Evolutionary conservation across 1,140 invertebrate genomes (phyloP), one percentile per base, ranked within the genome.

Genomic region (Asobara japonica): DNA sequence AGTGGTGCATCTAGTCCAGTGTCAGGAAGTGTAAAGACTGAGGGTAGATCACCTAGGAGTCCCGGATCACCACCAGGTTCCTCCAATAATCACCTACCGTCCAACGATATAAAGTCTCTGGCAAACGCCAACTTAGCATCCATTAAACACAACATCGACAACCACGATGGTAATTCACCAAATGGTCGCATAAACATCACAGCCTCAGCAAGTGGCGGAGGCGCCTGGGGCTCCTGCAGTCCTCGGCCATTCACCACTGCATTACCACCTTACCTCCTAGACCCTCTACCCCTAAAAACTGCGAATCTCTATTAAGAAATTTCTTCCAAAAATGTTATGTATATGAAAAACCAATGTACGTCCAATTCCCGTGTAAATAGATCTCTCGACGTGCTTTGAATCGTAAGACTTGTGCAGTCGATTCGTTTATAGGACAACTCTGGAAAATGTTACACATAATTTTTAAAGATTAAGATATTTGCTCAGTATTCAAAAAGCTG

Each of bases 211-310:
- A 61, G 67, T 69, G 62, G 62, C 3, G 70, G 71, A 10, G 81
- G 27, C 31, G 78, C 36, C 5, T 87, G 86, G 86, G 85, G 85
- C n/a, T 86, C 85, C 4, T 87, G 86, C 75, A 88, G 86, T 71
- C 85, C 86, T 1, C 79, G 86, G 76, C 85, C 85, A 27, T 88
- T 88, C 68, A 83, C 86, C 10, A 79, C 85, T 7, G 81, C 83
- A 11, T 51, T 88, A 68, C 84, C 86, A 27, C 84, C 85, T 11
- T 88, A 88, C 56, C 72, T 88, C 13, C 76, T 88, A 6, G 86
- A 88, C 70, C 86, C 86, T n/a, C 64, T 88, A 66, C 86, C 86
- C 0, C 77, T 88, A n/a, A 88, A 88, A 77, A 87, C 86, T 67
- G 86, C 84, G 61, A 88, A 88, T 65, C 80, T 87, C 13, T 88